These are phyloP conservation scores for Protosalanx chinensis DNA, from an alignment of 2,797 vertebrate genomes.

Conservation along the genomic window DNA sequence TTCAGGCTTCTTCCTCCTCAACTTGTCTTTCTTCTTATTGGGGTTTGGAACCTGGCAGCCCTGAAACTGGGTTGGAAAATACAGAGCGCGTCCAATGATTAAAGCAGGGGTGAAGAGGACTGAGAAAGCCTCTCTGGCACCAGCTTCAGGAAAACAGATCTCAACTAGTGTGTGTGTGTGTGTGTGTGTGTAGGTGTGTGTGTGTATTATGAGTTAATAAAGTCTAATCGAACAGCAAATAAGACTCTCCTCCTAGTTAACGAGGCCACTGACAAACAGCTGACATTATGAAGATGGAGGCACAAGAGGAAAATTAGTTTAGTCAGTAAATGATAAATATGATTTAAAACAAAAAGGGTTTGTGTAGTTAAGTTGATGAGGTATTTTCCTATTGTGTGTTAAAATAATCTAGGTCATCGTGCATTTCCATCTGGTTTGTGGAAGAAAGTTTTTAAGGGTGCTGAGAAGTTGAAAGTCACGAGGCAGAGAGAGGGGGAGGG, in stretches of 20 bases:
- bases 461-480: constrained; percentile 51
- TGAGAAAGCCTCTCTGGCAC: constrained; percentile 54
- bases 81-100: constrained; percentile 62
- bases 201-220: constrained; percentile 38
- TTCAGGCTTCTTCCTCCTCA: constrained; percentile 65
- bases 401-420: constrained; percentile 42
- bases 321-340: constrained; percentile 40
- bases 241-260: constrained; percentile 46
- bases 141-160: constrained; percentile 61
- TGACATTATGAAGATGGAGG: constrained; percentile 9
- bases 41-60: constrained; percentile 61
- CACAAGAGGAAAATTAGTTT: constrained; percentile 23
- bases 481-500: constrained; percentile 41
- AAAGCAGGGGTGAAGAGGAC: constrained; percentile 72
- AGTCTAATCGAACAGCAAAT: constrained; percentile 36
- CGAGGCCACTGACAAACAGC: constrained; percentile 48
- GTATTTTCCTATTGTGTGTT: constrained; percentile 55
- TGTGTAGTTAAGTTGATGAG: constrained; percentile 47
- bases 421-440: constrained; percentile 52
- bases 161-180: constrained; percentile 33
- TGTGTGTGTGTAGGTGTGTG: constrained; percentile 25
- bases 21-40: constrained; percentile 49
- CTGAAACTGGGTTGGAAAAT: constrained; percentile 72
- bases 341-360: constrained; percentile 40
- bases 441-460: constrained; percentile 12